Evolutionary conservation across 2,888 invertebrate genomes (phyloP), one percentile per base, ranked within the genome.

Genomic region (Latrodectus hesperus): DNA sequence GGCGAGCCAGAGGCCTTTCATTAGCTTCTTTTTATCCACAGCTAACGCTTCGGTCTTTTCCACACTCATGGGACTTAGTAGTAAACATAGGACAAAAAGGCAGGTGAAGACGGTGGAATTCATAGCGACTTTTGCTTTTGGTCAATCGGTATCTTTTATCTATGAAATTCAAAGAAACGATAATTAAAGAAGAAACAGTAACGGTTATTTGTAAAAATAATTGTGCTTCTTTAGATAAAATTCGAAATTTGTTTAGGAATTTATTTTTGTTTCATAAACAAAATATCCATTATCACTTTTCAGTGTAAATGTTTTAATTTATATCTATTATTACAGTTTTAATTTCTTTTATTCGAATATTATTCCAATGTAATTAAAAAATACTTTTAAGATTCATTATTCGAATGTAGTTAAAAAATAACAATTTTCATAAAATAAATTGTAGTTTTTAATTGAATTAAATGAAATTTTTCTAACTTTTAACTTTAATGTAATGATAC

Each of bases 11-110:
- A 88, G 78, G n/a, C 84, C 88, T 26, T 88, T 88, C 83, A 88
- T 79, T 49, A 88, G 80, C 26, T 84, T 88, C 83, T 88, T 88
- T 52, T 88, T 88, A 55, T 88, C 83, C 38, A 88, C 83, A 9
- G 88, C 88, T 22, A 84, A n/a, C 9, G 84, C 88, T 17, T 76
- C 74, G 60, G 86, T 52, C 10, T 72, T 60, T 53, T 88, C 82
- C n/a, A 88, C 67, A 14, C 82, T 67, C 14, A 51, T 14, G 60
- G 87, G 87, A 11, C 68, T 88, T 26, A 83, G 26, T 9, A 87
- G 74, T 0, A 88, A 55, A 22, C 82, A 83, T 4, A 88, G 51
- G 12, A 78, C 26, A 52, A 88, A 68, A 22, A 88, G 22, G 17
- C 72, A 38, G 55, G 72, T 77, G n/a, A 88, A 64, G 5, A 83